Conservation (phyloP, 1,140 invertebrate genomes). For the Stenopsyche tienmushanensis region DNA sequence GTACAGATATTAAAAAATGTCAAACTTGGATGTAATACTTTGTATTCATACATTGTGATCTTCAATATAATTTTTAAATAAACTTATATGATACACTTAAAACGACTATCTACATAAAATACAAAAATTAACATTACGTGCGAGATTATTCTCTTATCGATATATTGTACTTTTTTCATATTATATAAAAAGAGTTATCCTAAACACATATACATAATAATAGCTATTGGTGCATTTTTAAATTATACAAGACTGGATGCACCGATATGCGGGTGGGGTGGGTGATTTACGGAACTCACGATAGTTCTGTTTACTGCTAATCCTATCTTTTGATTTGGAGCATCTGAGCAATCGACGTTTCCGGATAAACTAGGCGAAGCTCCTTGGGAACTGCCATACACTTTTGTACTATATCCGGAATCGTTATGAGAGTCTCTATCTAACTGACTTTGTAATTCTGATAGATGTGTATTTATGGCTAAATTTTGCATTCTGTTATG, state of each 20-base stretch:
- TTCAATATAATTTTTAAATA: not conserved
- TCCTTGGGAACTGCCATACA: slow-evolving; percentile 74
- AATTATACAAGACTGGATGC: slow-evolving; percentile 52
- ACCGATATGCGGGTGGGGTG: slow-evolving; percentile 45
- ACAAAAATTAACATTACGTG: not conserved
- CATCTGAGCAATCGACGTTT: slow-evolving; percentile 52
- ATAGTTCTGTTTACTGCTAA: slow-evolving; percentile 35
- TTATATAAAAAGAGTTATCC: not conserved
- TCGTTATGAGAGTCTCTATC: slow-evolving; percentile 72
- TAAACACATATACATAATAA: not conserved
- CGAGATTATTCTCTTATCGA: too few relatives aligned
- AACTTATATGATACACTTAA: not conserved
- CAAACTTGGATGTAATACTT: not conserved
- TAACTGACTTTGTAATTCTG: slow-evolving; percentile 53
- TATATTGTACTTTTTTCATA: slow-evolving; percentile 22
- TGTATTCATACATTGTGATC: not conserved
- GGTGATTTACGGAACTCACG: slow-evolving; percentile 31
- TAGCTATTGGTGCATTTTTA: not conserved
- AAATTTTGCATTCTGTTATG: slow-evolving; percentile 52
- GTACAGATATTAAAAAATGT: too few relatives aligned
- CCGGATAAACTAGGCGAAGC: slow-evolving; percentile 74
- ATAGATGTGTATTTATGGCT: slow-evolving; percentile 54
- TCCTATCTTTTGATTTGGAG: slow-evolving; percentile 32
- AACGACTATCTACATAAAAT: not conserved
- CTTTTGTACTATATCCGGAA: slow-evolving; percentile 75